A percentile compares a stretch with the other conserved stretches of the same genome.
phyloP scores from a whole-genome alignment of 2,113 vertebrate genomes.

The Leptobrachium ailaonicum region DNA sequence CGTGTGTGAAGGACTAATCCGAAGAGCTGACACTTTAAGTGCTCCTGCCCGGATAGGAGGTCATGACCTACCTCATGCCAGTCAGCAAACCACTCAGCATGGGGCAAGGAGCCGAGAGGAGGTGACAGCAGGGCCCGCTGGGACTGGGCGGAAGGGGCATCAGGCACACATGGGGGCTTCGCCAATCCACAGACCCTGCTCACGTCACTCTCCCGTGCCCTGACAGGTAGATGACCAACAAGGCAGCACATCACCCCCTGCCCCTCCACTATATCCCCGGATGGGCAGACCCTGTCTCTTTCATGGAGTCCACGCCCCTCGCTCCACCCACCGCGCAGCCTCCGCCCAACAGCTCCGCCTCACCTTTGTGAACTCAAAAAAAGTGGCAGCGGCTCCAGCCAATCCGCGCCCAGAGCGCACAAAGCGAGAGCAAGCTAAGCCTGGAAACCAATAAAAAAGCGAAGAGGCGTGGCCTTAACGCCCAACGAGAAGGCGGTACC shows the following conservation, averaged over 20 bases:
- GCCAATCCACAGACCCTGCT: background rate
- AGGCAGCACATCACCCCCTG: conserved; percentile 1
- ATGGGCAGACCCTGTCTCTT: background rate
- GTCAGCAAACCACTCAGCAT: background rate
- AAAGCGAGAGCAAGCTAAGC: background rate
- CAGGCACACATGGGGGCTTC: no score
- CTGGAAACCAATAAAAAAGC: background rate
- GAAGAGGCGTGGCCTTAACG: background rate
- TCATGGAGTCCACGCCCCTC: background rate
- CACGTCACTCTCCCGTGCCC: background rate
- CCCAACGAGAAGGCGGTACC: background rate
- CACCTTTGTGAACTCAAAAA: conserved; percentile 24
- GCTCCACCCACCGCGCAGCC: background rate
- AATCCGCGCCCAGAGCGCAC: background rate
- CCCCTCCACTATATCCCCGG: background rate
- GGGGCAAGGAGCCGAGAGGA: background rate
- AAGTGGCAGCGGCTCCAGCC: background rate
- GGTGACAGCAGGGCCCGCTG: background rate
- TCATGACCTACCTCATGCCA: conserved; percentile 32
- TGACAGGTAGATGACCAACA: background rate
- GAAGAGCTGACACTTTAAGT: background rate
- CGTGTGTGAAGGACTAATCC: background rate
- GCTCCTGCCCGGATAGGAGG: background rate
- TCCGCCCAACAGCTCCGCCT: conserved; percentile 5
- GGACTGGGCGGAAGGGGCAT: background rate